These are phyloP conservation scores for Neogale vison DNA, from an alignment of 2,113 vertebrate species.

Conservation along the genomic window DNA sequence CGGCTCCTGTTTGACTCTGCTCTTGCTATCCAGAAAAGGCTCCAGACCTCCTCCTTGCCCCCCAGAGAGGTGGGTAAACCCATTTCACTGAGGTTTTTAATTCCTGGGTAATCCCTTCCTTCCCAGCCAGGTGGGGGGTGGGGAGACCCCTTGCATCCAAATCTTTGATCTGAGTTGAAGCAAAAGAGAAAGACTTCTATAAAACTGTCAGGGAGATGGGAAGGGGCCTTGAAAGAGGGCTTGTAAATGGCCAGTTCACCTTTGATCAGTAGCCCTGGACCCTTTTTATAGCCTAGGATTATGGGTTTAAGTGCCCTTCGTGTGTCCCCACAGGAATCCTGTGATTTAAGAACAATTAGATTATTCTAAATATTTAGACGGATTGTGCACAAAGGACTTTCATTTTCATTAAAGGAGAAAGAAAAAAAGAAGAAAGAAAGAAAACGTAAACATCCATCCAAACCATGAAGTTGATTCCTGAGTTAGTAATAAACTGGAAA, in stretches of 20 bases:
- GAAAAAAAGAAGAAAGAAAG: not conserved
- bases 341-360: constrained; percentile 57
- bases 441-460: not conserved
- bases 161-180: constrained; percentile 69
- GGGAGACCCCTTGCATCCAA: constrained; percentile 1
- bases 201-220: constrained; percentile 62
- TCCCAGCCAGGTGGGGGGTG: not conserved
- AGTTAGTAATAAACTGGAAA: constrained; percentile 46
- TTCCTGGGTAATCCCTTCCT: constrained; percentile 69
- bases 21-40: not conserved
- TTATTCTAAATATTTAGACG: constrained; percentile 42
- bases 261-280: constrained; percentile 67
- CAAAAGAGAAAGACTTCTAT: constrained; percentile 65
- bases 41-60: not conserved
- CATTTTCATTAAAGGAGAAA: constrained; percentile 45
- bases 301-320: constrained; percentile 40
- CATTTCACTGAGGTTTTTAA: constrained; percentile 46
- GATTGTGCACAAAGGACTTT: constrained; percentile 39
- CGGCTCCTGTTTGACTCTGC: not conserved
- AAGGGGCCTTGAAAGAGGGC: constrained; percentile 12
- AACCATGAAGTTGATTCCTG: constrained; percentile 5
- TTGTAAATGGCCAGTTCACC: constrained; percentile 63
- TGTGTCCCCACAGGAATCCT: constrained; percentile 15
- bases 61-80: not conserved
- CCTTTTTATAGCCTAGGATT: constrained; percentile 57